These are phyloP conservation scores for Bombus fervidus DNA, from an alignment of 1,140 invertebrate species.

Conservation along the genomic window DNA sequence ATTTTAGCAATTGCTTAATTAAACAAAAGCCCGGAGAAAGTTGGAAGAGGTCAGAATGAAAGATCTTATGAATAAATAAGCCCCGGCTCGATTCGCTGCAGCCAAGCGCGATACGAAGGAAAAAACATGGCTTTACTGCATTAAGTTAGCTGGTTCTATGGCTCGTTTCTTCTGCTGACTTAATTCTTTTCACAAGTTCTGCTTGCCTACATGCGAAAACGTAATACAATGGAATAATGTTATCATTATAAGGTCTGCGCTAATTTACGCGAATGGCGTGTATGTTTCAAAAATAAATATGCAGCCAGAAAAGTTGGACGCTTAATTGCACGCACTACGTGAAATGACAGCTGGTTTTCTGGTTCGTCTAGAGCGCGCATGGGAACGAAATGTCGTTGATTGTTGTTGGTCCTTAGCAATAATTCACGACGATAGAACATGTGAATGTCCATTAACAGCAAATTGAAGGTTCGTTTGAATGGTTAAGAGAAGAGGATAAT, in stretches of 20 bases:
- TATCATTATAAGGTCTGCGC: neutral
- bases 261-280: neutral
- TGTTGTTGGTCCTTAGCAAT: neutral
- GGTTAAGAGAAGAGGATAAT: neutral
- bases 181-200: neutral
- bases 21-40: conserved; percentile 18
- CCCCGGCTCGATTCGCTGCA: conserved; percentile 12
- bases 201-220: neutral
- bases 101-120: conserved; percentile 1
- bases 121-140: conserved; percentile 19
- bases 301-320: neutral
- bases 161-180: neutral
- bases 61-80: conserved; percentile 47
- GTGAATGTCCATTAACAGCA: neutral
- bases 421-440: neutral
- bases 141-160: conserved; percentile 7
- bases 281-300: neutral
- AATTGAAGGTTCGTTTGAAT: neutral
- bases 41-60: conserved; percentile 1
- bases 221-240: conserved; percentile 5
- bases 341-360: neutral
- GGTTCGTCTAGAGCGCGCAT: neutral
- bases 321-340: neutral
- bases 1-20: conserved; percentile 39
- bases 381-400: neutral